Evolutionary conservation across 2,797 vertebrate genomes (phyloP).

Genomic region (Hipposideros larvatus): DNA sequence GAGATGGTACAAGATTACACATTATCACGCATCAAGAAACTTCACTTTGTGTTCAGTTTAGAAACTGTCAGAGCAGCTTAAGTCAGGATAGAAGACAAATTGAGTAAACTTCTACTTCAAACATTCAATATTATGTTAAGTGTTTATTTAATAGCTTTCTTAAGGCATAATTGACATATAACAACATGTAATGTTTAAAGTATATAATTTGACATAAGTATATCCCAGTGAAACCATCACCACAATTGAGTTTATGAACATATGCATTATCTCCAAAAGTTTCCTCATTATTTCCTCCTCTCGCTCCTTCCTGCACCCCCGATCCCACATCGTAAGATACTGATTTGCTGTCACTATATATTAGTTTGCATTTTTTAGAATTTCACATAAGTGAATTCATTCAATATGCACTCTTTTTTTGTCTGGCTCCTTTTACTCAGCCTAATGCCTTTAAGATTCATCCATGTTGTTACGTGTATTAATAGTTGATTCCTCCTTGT

Average conservation of each 20-base stretch:
- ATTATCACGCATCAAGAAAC: neutral
- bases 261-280: neutral
- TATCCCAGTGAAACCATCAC: neutral
- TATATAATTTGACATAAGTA: neutral
- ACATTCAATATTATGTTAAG: neutral
- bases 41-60: neutral
- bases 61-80: neutral
- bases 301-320: neutral
- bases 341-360: neutral
- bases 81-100: neutral
- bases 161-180: neutral
- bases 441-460: neutral
- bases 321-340: neutral
- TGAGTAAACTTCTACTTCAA: neutral
- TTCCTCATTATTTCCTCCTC: neutral
- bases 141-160: conserved; percentile 19
- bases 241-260: neutral
- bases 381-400: neutral
- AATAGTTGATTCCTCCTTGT: neutral
- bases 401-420: neutral
- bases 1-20: neutral
- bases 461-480: neutral
- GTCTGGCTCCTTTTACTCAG: neutral
- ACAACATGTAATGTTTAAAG: neutral
- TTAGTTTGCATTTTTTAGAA: conserved; percentile 2